Evolutionary conservation across 2,888 invertebrate genomes (phyloP).

Genomic region (Euphydryas editha): DNA sequence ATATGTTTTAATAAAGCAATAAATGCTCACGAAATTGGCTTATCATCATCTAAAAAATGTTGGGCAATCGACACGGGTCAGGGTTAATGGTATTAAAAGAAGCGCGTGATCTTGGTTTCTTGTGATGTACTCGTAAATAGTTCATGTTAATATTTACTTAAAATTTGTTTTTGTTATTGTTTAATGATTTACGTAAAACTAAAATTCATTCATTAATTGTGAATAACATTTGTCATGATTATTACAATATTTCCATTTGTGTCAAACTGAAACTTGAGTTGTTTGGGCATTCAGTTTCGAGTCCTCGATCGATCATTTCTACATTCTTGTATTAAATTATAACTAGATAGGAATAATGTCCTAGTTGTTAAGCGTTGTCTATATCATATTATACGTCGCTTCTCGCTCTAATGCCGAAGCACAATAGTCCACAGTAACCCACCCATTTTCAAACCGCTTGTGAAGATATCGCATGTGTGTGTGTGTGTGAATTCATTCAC

Average conservation of each 20-base stretch:
- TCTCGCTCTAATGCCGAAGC: constrained; percentile 76
- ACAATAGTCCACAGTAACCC: constrained; percentile 67
- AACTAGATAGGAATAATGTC: constrained; percentile 67
- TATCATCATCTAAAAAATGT: constrained; percentile 40
- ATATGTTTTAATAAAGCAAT: constrained; percentile 25
- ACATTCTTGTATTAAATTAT: constrained; percentile 57
- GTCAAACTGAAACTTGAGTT: constrained; percentile 21
- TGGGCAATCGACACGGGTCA: constrained; percentile 37
- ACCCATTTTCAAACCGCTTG: constrained; percentile 50
- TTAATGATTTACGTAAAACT: constrained; percentile 7
- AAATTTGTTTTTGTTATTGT: constrained; percentile 2
- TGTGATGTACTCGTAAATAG: constrained; percentile 21
- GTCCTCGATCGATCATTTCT: constrained; percentile 33
- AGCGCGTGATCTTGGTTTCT: constrained; percentile 37
- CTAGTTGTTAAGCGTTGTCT: constrained; percentile 75
- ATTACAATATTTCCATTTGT: constrained; percentile 28
- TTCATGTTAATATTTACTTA: constrained; percentile 6
- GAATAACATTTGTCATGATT: constrained; percentile 23
- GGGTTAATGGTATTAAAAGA: constrained; percentile 38
- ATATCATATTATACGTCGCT: constrained; percentile 71
- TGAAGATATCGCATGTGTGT: constrained; percentile 25
- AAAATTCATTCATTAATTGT: constrained; percentile 21
- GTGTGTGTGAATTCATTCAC: constrained; percentile 46
- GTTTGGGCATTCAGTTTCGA: constrained; percentile 17
- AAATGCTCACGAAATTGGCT: constrained; percentile 37